Evolutionary conservation across 2,888 invertebrate species (phyloP).

Genomic region (Drosophila cracens): DNA sequence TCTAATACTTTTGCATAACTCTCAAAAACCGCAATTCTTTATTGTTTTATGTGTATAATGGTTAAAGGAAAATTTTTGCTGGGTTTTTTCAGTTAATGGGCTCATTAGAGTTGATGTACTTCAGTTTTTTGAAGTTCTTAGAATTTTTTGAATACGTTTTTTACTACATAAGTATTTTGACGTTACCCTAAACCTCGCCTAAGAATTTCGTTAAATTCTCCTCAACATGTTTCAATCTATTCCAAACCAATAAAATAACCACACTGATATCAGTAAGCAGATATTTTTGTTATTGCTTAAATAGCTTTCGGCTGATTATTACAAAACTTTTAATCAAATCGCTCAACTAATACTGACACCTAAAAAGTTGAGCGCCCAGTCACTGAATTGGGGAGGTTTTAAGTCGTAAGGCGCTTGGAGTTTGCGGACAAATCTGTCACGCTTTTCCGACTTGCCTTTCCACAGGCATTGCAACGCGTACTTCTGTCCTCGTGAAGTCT

Average conservation of each 20-base stretch:
- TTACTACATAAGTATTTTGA: neutral
- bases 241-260: slow-evolving; percentile 1
- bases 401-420: slow-evolving; percentile 14
- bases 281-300: slow-evolving; percentile 46
- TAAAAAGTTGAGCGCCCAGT: slow-evolving; percentile 55
- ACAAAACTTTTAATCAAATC: slow-evolving; percentile 50
- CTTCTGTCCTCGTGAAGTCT: slow-evolving; percentile 21
- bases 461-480: slow-evolving; percentile 33
- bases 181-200: neutral
- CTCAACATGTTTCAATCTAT: slow-evolving; percentile 2
- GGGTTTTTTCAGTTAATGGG: neutral
- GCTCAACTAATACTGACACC: slow-evolving; percentile 42
- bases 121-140: no score
- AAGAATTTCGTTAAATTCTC: neutral
- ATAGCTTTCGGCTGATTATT: slow-evolving; percentile 47
- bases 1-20: slow-evolving; percentile 50
- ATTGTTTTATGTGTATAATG: slow-evolving; percentile 37
- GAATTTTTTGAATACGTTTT: neutral
- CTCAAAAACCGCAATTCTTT: slow-evolving; percentile 10
- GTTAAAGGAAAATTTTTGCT: neutral
- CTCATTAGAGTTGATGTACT: neutral
- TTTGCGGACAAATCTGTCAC: slow-evolving; percentile 14
- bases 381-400: slow-evolving; percentile 34
- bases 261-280: slow-evolving; percentile 22
- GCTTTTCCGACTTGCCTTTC: slow-evolving; percentile 40